phyloP scores from a whole-genome alignment of 1,140 invertebrate species.

The Habropoda laboriosa region DNA sequence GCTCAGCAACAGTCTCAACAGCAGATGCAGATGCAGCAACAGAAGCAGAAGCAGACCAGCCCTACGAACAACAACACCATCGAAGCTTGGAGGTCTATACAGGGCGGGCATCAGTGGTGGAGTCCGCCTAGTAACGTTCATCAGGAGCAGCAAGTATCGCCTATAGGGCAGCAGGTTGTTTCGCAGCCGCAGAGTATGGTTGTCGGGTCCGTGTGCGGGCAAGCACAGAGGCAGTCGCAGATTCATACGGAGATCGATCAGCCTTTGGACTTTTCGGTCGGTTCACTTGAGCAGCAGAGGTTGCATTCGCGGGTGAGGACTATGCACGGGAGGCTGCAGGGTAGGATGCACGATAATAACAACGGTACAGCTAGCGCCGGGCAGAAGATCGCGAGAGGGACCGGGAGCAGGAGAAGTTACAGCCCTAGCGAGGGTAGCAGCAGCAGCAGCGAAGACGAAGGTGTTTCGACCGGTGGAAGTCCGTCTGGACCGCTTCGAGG shows the following conservation, averaged over 20 bases:
- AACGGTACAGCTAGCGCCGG: conserved; percentile 69
- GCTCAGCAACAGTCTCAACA: conserved; percentile 68
- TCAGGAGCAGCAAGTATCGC: conserved; percentile 66
- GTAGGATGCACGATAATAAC: conserved; percentile 76
- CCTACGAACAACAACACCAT: conserved; percentile 81
- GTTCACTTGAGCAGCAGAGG: conserved; percentile 77
- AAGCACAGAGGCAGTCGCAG: conserved; percentile 71
- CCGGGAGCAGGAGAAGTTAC: conserved; percentile 74
- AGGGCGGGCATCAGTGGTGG: conserved; percentile 79
- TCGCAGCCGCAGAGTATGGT: conserved; percentile 70
- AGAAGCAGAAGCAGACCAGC: conserved; percentile 78
- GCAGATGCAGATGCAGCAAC: conserved; percentile 64
- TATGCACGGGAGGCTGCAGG: conserved; percentile 74
- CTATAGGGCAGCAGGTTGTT: conserved; percentile 56
- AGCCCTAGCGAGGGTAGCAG: conserved; percentile 78
- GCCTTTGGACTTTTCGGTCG: conserved; percentile 80
- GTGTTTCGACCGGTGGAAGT: conserved; percentile 79
- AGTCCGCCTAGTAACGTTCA: conserved; percentile 67
- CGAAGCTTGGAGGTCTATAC: conserved; percentile 78
- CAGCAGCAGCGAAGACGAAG: conserved; percentile 79
- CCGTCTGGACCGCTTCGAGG: conserved; percentile 77
- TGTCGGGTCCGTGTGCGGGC: conserved; percentile 62
- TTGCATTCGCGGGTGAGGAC: conserved; percentile 71
- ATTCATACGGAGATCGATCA: conserved; percentile 77
- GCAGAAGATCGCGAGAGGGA: conserved; percentile 66